A percentile compares a stretch with the other conserved stretches of the same genome.
These are phyloP conservation scores for Crossaster papposus DNA, from an alignment of 53 echinoderm and acorn worm species.

Conservation along the genomic window DNA sequence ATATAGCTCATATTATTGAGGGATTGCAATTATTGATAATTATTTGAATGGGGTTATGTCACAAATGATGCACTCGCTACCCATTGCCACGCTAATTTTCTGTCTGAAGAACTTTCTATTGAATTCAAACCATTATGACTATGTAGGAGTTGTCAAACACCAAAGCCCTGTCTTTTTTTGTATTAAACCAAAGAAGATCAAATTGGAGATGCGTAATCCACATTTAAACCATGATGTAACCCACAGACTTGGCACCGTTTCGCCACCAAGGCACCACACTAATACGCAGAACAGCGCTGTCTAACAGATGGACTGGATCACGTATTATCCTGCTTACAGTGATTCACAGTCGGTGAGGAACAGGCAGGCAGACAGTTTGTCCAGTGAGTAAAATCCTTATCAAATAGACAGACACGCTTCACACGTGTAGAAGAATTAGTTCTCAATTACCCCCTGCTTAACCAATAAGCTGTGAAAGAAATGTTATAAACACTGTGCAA, in stretches of 20 bases:
- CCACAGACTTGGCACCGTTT: neutral
- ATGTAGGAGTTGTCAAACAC: too few relatives aligned
- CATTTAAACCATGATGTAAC: neutral
- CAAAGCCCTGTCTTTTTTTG: too few relatives aligned
- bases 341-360: constrained; percentile 1
- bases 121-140: too few relatives aligned
- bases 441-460: neutral
- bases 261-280: neutral
- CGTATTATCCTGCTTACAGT: neutral
- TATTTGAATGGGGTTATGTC: too few relatives aligned
- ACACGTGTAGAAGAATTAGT: neutral
- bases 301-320: neutral
- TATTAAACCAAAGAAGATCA: too few relatives aligned
- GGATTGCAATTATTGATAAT: too few relatives aligned
- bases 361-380: neutral
- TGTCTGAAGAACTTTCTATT: too few relatives aligned
- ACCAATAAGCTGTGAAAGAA: neutral
- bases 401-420: neutral
- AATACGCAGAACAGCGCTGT: neutral
- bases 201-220: too few relatives aligned
- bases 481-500: neutral
- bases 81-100: too few relatives aligned
- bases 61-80: too few relatives aligned
- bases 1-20: too few relatives aligned
- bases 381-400: constrained; percentile 4